Evolutionary conservation across 1,140 invertebrate species (phyloP).

Genomic region (Pissodes strobi): DNA sequence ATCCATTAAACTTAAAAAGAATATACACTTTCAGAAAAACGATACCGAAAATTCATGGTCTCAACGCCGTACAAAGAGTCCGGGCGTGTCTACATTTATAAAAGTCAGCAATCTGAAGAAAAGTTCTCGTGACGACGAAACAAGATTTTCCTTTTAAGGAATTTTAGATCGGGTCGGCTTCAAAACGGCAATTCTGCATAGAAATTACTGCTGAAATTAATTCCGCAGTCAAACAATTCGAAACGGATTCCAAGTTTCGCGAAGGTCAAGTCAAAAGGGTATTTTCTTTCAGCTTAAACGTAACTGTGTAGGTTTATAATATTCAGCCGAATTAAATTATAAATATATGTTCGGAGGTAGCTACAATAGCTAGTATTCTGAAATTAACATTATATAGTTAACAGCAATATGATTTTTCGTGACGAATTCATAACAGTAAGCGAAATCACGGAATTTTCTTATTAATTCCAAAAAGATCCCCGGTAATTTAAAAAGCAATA

Average conservation of each 20-base stretch:
- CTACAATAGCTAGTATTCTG: too few relatives aligned
- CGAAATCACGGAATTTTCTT: not conserved
- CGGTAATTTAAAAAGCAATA: not conserved
- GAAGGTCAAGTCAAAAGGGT: not conserved
- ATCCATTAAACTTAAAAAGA: too few relatives aligned
- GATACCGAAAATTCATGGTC: too few relatives aligned
- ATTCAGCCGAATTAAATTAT: too few relatives aligned
- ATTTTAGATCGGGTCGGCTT: not conserved
- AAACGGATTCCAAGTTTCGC: too few relatives aligned
- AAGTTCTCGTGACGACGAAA: not conserved
- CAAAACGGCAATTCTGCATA: not conserved
- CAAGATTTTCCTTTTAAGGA: not conserved
- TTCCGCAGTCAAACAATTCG: not conserved
- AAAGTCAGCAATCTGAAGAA: not conserved
- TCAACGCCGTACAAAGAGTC: too few relatives aligned
- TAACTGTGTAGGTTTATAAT: too few relatives aligned
- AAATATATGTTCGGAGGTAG: too few relatives aligned
- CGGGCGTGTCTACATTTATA: not conserved
- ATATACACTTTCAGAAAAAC: too few relatives aligned
- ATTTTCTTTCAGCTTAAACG: not conserved
- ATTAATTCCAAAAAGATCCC: not conserved
- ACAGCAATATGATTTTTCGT: too few relatives aligned
- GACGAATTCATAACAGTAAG: not conserved
- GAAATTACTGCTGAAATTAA: not conserved
- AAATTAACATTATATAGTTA: too few relatives aligned